Percentiles rank a stretch among this genome's conserved stretches.
phyloP scores from a whole-genome alignment of 2,888 invertebrate species.

The Ophraella communa region DNA sequence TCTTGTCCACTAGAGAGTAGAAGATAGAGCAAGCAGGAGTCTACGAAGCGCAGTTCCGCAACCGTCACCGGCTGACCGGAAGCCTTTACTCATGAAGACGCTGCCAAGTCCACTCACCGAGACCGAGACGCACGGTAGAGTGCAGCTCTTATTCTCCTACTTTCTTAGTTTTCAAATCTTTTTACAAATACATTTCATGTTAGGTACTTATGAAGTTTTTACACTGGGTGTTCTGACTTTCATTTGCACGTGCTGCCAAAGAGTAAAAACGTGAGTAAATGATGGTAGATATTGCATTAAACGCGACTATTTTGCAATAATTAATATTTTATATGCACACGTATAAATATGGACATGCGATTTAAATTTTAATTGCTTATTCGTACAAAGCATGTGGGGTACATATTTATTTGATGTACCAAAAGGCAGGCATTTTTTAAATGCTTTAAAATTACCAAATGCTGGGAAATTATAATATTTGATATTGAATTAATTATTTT shows the following conservation, averaged over 20 bases:
- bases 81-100: slow-evolving; percentile 33
- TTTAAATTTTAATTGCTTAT: too few species aligned
- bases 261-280: not conserved
- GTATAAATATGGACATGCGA: too few species aligned
- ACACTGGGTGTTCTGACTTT: not conserved
- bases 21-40: slow-evolving; percentile 28
- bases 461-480: too few species aligned
- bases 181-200: not conserved
- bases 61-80: slow-evolving; percentile 33
- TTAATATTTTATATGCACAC: too few species aligned
- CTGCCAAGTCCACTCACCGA: slow-evolving; percentile 33
- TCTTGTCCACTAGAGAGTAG: slow-evolving; percentile 29
- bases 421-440: too few species aligned
- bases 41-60: slow-evolving; percentile 32
- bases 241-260: not conserved
- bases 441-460: too few species aligned
- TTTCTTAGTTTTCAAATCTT: slow-evolving; percentile 28
- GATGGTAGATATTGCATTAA: not conserved
- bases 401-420: too few species aligned
- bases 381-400: too few species aligned
- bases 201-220: slow-evolving; percentile 4
- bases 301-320: too few species aligned
- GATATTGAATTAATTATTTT: too few species aligned
- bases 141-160: slow-evolving; percentile 24
- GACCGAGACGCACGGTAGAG: slow-evolving; percentile 29